A percentile compares a stretch with the other conserved stretches of the same genome.
These are phyloP conservation scores for Falco cherrug DNA, from an alignment of 2,797 vertebrate genomes.

Conservation along the genomic window DNA sequence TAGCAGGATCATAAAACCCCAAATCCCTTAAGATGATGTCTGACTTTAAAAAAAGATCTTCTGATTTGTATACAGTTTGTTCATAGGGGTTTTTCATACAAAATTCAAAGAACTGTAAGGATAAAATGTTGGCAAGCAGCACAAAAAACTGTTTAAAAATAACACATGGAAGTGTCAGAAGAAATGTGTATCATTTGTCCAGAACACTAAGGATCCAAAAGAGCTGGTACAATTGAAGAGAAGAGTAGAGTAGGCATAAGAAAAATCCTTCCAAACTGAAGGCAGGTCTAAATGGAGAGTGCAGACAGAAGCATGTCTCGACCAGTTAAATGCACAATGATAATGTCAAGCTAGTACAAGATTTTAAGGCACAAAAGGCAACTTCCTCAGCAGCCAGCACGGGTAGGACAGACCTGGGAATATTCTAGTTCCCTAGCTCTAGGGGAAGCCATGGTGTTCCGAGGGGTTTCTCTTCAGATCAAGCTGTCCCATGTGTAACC, in stretches of 20 bases:
- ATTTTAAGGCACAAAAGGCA: background rate
- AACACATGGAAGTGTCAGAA: conserved; percentile 31
- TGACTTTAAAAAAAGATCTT: background rate
- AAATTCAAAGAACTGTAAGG: conserved; percentile 25
- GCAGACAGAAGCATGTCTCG: background rate
- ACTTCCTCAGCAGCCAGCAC: background rate
- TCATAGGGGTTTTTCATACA: background rate
- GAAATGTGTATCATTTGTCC: conserved; percentile 10
- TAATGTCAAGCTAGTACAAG: background rate
- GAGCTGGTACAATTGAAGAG: background rate
- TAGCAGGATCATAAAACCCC: background rate
- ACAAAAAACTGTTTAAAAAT: conserved; percentile 37
- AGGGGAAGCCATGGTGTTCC: background rate
- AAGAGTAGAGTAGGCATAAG: background rate
- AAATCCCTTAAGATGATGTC: background rate
- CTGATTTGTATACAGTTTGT: background rate
- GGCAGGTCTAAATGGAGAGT: background rate
- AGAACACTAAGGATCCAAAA: background rate
- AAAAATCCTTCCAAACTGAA: background rate
- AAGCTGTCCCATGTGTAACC: accelerated
- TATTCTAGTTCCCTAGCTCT: background rate
- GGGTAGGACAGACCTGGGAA: background rate
- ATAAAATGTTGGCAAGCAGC: conserved; percentile 37
- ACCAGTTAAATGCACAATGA: background rate
- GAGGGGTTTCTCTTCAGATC: background rate